Evolutionary conservation across 2,888 invertebrate species (phyloP).

Genomic region (Dryobota labecula): DNA sequence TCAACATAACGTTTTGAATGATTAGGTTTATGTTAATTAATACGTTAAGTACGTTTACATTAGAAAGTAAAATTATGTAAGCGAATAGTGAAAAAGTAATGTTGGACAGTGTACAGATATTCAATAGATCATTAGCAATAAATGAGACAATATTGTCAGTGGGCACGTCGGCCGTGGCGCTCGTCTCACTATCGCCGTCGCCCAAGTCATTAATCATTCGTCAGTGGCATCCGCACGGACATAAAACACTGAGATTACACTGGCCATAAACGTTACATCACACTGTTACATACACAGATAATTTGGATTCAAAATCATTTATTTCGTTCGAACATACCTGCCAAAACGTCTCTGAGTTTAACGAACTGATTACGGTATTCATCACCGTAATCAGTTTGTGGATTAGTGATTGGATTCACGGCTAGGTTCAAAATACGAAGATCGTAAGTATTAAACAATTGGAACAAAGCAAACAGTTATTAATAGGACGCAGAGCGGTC

Average conservation of each 20-base stretch:
- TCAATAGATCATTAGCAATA: slow-evolving; percentile 87
- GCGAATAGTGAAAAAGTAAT: slow-evolving; percentile 55
- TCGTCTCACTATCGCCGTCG: slow-evolving; percentile 77
- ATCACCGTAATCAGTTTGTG: no score
- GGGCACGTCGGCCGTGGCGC: slow-evolving; percentile 70
- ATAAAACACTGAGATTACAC: slow-evolving; percentile 85
- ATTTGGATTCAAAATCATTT: slow-evolving; percentile 73
- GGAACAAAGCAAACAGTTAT: slow-evolving; percentile 50
- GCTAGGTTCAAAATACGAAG: slow-evolving; percentile 2
- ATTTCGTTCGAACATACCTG: slow-evolving; percentile 58
- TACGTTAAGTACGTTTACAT: slow-evolving; percentile 68
- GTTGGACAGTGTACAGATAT: slow-evolving; percentile 68
- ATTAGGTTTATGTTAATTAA: slow-evolving; percentile 69
- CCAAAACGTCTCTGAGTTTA: slow-evolving; percentile 48
- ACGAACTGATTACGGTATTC: slow-evolving; percentile 45
- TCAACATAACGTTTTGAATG: slow-evolving; percentile 35
- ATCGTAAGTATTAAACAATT: slow-evolving; percentile 22
- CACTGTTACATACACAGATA: slow-evolving; percentile 71
- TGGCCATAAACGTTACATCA: slow-evolving; percentile 82
- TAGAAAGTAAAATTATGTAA: slow-evolving; percentile 78
- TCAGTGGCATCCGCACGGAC: slow-evolving; percentile 78
- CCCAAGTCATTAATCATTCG: slow-evolving; percentile 83
- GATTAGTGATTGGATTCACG: not conserved
- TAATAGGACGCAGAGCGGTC: slow-evolving; percentile 42
- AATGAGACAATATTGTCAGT: slow-evolving; percentile 87